Base-by-base conservation (phyloP, 2,797 vertebrate genomes). In the Girardinus metallicus region DNA sequence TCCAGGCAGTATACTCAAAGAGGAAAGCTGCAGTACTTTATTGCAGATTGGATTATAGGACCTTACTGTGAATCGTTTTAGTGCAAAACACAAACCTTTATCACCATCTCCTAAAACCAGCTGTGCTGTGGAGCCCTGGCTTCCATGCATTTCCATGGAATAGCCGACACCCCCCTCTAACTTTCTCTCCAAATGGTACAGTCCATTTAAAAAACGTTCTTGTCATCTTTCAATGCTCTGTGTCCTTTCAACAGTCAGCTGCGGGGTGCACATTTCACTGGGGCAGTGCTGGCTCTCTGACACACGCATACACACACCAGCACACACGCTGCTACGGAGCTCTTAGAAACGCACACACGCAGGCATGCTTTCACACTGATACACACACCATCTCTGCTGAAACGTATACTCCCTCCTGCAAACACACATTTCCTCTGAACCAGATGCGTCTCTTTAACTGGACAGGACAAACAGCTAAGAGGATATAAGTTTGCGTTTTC, bases 151-250 rank as follows among this genome's bases (percentile, higher is more conserved):
- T 87, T 73, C 55, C 34, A 83, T 89, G 85, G 88, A 83, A 62
- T 72, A 75, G 80, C 78, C 41, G 26, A 62, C 60, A 16, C 46
- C 77, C 88, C 85, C 87, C 84, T 87, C 77, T 36, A 8, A 47
- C 75, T 86, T 80, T 78, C 82, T 73, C 78, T 60, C 73, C 74
- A 78, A 86, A 86, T 95, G 95, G 95, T 95, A 94, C 89, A 82
- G 91, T 95, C 95, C 94, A 94, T 95, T 95, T 95, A 95, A 95
- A 95, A 95, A 93, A 94, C 92, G 92, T 89, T 90, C 94, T 90
- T 95, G 94, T 95, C 95, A 93, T 95, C 93, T 93, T 91, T 92
- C 93, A 92, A 81, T 89, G 94, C 93, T 93, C 92, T 94, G 94
- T 95, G 94, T 95, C 94, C 94, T 95, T 93, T 94, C 94, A 93